Evolutionary conservation across 2,888 invertebrate species (phyloP), one percentile per base, ranked within the genome.

Genomic region (Plutella xylostella): DNA sequence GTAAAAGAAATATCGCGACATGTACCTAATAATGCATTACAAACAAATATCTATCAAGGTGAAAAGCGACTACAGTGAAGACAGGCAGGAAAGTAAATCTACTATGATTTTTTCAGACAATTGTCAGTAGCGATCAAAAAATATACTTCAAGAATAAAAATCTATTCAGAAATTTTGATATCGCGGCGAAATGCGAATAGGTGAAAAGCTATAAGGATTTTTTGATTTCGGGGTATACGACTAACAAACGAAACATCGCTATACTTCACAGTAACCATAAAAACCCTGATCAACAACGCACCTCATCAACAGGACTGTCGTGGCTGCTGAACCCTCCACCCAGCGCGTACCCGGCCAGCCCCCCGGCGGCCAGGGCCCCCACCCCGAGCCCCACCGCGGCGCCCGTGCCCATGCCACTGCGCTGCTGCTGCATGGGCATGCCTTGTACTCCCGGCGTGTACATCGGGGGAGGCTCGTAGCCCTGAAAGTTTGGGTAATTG

Each of bases 321-420:
- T 66, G 57, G 45, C 66, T 63, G 45, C 68, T 65, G 57, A 85
- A 79, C 0, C 85, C 84, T 4, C 87, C 86, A 1, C 74, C 83
- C 3, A 87, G 55, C 12, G 86, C 87, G 60, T 87, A 88, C 0
- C 86, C 87, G 0, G 87, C 87, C 0, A 87, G 63, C 0, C 87
- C 87, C 0, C 80, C 83, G 0, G 74, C 79, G 0, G 78, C 80
- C 6, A 87, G 55, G 2, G 86, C 87, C 19, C 87, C 88, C 4
- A 85, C 87, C 0, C 87, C 87, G 11, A 86, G 54, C 0, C 87
- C 87, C 1, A 74, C 67, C 0, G 79, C 80, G 0, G 71, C 74
- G 0, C 79, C 79, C 43, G 69, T 77, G 51, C 74, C 84, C 55
- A 76, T 56, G 34, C 73, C 80, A 0, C 63, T 54, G 0, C 79